Base-by-base conservation (phyloP, 2,113 vertebrate species). In the Naja naja region DNA sequence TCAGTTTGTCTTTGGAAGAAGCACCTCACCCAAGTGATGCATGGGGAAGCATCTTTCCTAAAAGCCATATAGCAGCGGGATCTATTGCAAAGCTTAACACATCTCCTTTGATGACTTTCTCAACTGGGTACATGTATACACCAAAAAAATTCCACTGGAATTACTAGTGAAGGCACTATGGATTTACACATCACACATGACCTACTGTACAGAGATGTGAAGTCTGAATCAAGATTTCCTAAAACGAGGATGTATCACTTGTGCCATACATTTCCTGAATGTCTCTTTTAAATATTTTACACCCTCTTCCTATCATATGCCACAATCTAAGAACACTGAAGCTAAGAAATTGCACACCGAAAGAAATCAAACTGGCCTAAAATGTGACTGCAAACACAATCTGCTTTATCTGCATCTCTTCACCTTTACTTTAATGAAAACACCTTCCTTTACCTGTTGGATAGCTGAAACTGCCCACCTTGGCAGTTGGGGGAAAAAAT, bases 391-490 rank as follows among this genome's bases (percentile, higher is more conserved):
- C 0, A 52, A 47, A 2, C 18, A 81, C 18, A 22, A 7, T 1
- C 34, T 39, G n/a, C 6, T 43, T 81, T 43, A 43, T 43, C 74
- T 81, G 74, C 7, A 0, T 20, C 69, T 81, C 69, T 81, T 81
- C 34, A 43, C 34, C 34, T 81, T 81, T 81, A 43, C 74, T 43
- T 22, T 81, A 43, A 39, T 81, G 18, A 81, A 81, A 43, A 18
- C 74, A 43, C 34, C 6, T 81, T 81, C 34, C 23, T 53, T 25
- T 25, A 27, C n/a, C 3, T 45, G 11, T 7, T 27, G 54, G 30
- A 85, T 39, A 45, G 22, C 12, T 89, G 74, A 56, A 92, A 92
- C 47, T 49, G 85, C 88, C 89, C 92, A 92, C 92, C 92, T 89
- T 92, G 34, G 47, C 16, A 85, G 11, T 34, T 81, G 74, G 34